Base-by-base conservation (phyloP, 2,888 invertebrate species). In the Drosophila paramelanica region DNA sequence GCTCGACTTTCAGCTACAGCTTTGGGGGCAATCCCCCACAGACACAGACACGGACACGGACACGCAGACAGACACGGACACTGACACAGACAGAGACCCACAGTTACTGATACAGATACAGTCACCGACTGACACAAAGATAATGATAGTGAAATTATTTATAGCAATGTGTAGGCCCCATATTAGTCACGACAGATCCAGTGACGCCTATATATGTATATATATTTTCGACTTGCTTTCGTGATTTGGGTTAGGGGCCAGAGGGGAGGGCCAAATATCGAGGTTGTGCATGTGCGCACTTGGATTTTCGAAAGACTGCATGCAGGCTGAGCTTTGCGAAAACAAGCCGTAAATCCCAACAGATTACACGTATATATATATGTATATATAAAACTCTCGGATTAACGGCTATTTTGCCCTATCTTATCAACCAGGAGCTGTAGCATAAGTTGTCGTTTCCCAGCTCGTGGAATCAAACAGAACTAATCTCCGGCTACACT, bases 141-240 rank as follows among this genome's bases (percentile, higher is more conserved):
- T 78, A 76, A 73, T 78, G 75, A 73, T 78, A 76, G 60, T 68
- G 78, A 78, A 76, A 78, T 76, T 73, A 76, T 78, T 76, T 76
- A 76, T 78, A 78, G 75, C 78, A 49, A 74, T 73, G 68, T 55
- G 78, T 67, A 55, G 55, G 58, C 78, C 67, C 62, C 78, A 75
- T 78, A 75, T 76, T 76, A 76, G 75, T 76, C 75, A 78, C 78
- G 55, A 68, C 45, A 53, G 45, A 61, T 51, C 17, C 45, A 61
- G 49, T 46, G 61, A 56, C 51, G 74, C 52, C 56, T 47, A 51
- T 55, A 39, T 45, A 55, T 10, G 14, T 25, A n/a, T 14, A 52
- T 13, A 20, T 17, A n/a, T n/a, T 31, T 10, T 36, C 14, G 49
- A 47, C 38, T 49, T 39, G 55, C 45, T 36, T 36, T 36, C 13